These are phyloP conservation scores for Tribolium madens DNA, from an alignment of 1,140 invertebrate genomes.

Conservation along the genomic window DNA sequence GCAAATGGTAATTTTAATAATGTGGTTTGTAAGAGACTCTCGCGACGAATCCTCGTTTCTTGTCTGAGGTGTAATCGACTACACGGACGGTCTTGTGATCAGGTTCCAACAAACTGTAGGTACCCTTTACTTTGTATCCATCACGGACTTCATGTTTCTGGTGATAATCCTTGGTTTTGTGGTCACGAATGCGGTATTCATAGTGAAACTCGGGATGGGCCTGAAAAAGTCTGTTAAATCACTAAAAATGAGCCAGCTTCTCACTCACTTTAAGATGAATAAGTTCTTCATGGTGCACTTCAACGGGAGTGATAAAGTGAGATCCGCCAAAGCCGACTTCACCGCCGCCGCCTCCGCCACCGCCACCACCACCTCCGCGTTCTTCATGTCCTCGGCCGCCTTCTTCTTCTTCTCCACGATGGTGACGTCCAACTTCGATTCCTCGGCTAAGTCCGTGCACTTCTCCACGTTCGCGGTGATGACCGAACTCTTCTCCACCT, in stretches of 20 bases:
- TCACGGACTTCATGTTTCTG: constrained; percentile 58
- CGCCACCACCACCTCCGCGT: constrained; percentile 33
- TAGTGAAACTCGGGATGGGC: constrained; percentile 59
- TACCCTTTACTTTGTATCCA: constrained; percentile 65
- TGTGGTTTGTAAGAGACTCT: constrained; percentile 66
- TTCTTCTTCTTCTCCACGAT: constrained; percentile 35
- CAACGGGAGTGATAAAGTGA: constrained; percentile 52
- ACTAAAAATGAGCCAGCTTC: not conserved
- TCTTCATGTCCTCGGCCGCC: constrained; percentile 31
- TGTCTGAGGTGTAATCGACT: constrained; percentile 66
- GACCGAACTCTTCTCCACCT: not conserved
- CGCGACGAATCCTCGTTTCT: constrained; percentile 75
- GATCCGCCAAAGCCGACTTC: constrained; percentile 51
- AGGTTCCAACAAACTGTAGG: constrained; percentile 65
- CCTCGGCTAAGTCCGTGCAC: constrained; percentile 51
- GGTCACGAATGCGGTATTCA: constrained; percentile 57
- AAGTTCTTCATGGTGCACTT: constrained; percentile 53
- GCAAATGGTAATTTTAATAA: constrained; percentile 41
- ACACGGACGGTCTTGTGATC: constrained; percentile 65
- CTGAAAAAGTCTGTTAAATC: constrained; percentile 38
- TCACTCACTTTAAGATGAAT: constrained; percentile 56
- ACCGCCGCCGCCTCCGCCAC: constrained; percentile 12
- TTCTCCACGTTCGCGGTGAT: constrained; percentile 5
- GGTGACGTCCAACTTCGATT: constrained; percentile 43
- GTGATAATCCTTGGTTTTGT: constrained; percentile 58